These are phyloP conservation scores for Eira barbara DNA, from an alignment of 2,113 vertebrate genomes.

Conservation along the genomic window DNA sequence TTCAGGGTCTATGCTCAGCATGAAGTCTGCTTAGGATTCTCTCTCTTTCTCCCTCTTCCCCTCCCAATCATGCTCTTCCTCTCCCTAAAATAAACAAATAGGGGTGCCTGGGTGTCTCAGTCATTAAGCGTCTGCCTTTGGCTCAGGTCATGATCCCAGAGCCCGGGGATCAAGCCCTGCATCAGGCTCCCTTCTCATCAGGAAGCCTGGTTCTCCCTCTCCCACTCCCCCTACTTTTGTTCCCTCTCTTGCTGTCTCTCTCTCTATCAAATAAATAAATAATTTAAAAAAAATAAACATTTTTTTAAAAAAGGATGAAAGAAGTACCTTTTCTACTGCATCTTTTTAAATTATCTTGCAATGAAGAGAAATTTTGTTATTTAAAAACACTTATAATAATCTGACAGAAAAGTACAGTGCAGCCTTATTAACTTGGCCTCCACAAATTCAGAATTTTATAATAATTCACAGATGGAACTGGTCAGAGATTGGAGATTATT, in stretches of 20 bases:
- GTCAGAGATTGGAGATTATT: neutral
- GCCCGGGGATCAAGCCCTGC: no score
- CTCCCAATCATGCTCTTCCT: neutral
- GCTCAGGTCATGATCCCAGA: no score
- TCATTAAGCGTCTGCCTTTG: no score
- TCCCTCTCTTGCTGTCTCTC: no score
- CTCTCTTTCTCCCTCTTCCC: neutral
- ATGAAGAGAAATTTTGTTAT: constrained; percentile 60
- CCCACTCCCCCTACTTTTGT: no score
- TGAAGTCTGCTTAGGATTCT: neutral
- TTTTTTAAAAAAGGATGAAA: neutral
- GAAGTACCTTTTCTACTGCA: neutral
- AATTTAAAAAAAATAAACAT: neutral
- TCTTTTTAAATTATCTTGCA: constrained; percentile 35
- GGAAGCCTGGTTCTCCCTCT: no score
- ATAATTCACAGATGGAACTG: constrained; percentile 4
- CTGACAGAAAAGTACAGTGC: constrained; percentile 40
- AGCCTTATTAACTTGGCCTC: constrained; percentile 52
- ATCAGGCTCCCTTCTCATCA: no score
- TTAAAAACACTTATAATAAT: constrained; percentile 59
- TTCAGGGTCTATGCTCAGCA: neutral
- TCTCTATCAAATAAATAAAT: no score
- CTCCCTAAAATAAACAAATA: no score
- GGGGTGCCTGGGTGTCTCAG: no score
- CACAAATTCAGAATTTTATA: constrained; percentile 48